These are phyloP conservation scores for Ostrea edulis DNA, from an alignment of 1,140 invertebrate species.

Conservation along the genomic window DNA sequence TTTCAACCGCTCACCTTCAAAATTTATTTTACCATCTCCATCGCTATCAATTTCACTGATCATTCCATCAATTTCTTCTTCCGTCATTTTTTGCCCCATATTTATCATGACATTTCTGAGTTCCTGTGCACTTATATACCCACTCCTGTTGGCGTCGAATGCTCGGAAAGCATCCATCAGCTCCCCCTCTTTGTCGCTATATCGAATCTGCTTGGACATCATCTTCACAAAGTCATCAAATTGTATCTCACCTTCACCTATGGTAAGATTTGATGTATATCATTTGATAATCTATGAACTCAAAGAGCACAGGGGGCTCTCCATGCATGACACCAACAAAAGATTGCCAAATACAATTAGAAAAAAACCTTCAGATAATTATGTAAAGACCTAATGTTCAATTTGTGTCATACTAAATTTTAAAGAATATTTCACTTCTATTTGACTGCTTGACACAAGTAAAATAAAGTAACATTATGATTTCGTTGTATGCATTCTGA, in stretches of 20 bases:
- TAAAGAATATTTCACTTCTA: no score
- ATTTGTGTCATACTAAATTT: no score
- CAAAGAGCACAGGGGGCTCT: no score
- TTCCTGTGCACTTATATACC: slow-evolving; percentile 81
- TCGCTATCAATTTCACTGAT: slow-evolving; percentile 94
- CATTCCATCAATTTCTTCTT: slow-evolving; percentile 86
- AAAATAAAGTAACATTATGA: no score
- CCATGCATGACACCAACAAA: no score
- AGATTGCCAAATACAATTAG: no score
- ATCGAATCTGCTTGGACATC: slow-evolving; percentile 48
- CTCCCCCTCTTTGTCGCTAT: slow-evolving; percentile 80
- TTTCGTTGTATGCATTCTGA: neutral
- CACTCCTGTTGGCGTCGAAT: slow-evolving; percentile 98
- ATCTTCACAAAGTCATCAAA: slow-evolving; percentile 61
- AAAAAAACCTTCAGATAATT: no score
- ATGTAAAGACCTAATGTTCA: no score
- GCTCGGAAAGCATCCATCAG: slow-evolving; percentile 98
- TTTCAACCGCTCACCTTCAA: slow-evolving; percentile 59
- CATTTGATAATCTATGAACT: no score
- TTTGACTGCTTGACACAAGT: no score
- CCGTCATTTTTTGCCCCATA: slow-evolving; percentile 45
- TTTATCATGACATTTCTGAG: slow-evolving; percentile 52
- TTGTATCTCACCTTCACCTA: slow-evolving; percentile 63
- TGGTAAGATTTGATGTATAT: neutral
- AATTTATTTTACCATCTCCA: slow-evolving; percentile 83